phyloP scores from a whole-genome alignment of 2,113 vertebrate genomes.

The Rallus limicola region DNA sequence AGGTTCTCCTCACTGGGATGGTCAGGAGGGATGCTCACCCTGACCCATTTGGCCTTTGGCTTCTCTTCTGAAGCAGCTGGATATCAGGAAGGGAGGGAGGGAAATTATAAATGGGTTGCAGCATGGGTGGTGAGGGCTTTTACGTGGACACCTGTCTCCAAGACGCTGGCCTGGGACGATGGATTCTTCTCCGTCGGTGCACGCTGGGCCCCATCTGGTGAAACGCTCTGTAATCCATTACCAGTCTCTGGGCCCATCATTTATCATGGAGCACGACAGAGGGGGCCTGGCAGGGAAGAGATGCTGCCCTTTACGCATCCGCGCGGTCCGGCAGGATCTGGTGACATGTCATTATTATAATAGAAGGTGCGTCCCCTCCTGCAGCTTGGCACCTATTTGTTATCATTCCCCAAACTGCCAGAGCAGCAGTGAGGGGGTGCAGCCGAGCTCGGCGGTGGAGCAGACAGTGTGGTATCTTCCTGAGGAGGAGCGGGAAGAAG shows the following conservation, averaged over 20 bases:
- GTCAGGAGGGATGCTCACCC: background rate
- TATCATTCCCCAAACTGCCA: background rate
- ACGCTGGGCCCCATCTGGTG: conserved; percentile 32
- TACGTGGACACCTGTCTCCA: background rate
- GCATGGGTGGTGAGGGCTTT: background rate
- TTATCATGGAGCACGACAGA: background rate
- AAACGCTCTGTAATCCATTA: background rate
- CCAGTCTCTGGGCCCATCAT: background rate
- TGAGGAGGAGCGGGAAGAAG: background rate
- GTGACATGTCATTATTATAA: conserved; percentile 1
- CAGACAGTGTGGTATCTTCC: fast-evolving
- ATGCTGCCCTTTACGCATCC: conserved; percentile 21
- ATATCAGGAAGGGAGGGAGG: background rate
- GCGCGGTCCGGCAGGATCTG: background rate
- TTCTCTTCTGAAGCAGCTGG: background rate
- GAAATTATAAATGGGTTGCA: background rate
- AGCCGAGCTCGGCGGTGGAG: background rate
- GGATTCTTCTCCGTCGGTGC: background rate
- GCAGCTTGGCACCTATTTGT: background rate
- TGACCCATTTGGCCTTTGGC: background rate
- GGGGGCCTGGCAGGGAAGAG: conserved; percentile 19
- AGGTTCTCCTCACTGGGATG: background rate
- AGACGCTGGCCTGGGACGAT: background rate
- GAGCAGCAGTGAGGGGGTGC: background rate
- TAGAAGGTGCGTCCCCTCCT: background rate